Evolutionary conservation across 2,888 invertebrate species (phyloP).

Genomic region (Macrostomum cliftonense): DNA sequence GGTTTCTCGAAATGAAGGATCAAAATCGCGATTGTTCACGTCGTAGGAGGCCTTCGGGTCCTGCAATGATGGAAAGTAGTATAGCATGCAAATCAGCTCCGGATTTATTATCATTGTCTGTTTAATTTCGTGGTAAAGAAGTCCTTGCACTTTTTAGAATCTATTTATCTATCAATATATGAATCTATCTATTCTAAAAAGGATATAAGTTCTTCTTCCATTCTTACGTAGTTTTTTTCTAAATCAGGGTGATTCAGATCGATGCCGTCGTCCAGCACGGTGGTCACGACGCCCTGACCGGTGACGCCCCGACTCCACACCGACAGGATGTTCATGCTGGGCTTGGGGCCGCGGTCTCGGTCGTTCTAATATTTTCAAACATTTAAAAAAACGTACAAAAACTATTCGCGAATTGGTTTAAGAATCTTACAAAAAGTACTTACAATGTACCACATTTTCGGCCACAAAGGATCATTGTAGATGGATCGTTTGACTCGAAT

Average conservation of each 20-base stretch:
- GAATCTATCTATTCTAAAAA: too few species aligned
- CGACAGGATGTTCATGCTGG: neutral
- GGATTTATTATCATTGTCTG: too few species aligned
- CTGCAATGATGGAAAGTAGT: too few species aligned
- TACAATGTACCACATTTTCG: constrained; percentile 90
- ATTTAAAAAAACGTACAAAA: neutral
- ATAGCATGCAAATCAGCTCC: too few species aligned
- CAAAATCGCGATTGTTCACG: neutral
- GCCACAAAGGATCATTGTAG: constrained; percentile 73
- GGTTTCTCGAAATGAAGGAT: neutral
- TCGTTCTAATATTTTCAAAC: neutral
- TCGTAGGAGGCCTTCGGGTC: neutral
- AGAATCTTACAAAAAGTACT: too few species aligned
- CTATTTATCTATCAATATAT: too few species aligned
- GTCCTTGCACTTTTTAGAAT: too few species aligned
- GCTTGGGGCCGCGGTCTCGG: neutral
- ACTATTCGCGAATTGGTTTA: too few species aligned
- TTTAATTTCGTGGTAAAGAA: too few species aligned
- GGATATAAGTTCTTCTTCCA: too few species aligned
- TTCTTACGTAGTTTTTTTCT: neutral
- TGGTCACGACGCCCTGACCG: neutral
- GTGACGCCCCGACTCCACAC: neutral
- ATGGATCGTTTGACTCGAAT: constrained; percentile 62
- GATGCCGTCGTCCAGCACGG: neutral
- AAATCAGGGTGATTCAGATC: neutral